Evolutionary conservation across 2,113 vertebrate genomes (phyloP).

Genomic region (Egretta garzetta): DNA sequence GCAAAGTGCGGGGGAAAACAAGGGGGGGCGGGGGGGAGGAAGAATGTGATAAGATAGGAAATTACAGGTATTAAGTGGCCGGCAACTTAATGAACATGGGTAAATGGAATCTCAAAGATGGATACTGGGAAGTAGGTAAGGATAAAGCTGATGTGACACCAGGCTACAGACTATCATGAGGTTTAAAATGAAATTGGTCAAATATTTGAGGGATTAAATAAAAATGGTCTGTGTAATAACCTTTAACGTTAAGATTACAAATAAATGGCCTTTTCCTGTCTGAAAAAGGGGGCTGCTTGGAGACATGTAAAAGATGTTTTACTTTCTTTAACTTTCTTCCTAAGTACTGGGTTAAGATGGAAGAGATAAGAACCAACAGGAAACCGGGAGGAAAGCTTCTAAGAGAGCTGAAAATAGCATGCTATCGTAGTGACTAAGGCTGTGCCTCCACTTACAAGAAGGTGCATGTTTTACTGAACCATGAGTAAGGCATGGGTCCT

Average conservation of each 20-base stretch:
- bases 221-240: background rate
- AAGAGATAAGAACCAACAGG: background rate
- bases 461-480: background rate
- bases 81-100: background rate
- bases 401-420: background rate
- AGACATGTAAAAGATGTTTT: background rate
- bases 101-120: accelerated
- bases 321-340: background rate
- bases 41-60: background rate
- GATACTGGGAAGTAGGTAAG: background rate
- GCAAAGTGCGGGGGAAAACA: background rate
- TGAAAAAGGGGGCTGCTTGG: background rate
- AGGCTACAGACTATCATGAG: background rate
- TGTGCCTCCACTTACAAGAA: background rate
- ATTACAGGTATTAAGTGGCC: background rate
- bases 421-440: background rate
- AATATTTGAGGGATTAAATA: background rate
- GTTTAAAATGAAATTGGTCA: background rate
- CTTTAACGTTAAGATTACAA: background rate
- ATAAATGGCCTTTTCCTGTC: background rate
- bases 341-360: background rate
- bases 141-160: background rate
- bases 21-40: accelerated
- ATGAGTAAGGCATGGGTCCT: background rate
- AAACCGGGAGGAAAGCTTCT: background rate